Conservation (phyloP, 2,797 vertebrate species). For the Macropodus opercularis region DNA sequence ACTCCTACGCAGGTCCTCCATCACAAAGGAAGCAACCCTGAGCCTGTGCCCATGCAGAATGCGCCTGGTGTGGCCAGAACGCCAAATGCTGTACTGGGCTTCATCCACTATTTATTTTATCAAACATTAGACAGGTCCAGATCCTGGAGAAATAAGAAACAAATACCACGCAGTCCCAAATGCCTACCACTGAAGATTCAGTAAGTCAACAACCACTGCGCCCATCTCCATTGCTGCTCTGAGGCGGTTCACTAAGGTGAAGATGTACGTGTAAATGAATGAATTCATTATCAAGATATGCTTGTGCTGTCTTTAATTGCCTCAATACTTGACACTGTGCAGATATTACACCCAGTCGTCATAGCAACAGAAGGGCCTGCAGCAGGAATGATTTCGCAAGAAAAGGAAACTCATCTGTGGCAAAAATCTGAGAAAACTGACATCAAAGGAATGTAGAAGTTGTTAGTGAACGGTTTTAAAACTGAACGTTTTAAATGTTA, state of each 20-base stretch:
- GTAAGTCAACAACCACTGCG: constrained; percentile 31
- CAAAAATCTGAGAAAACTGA: constrained; percentile 44
- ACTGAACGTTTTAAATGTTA: constrained; percentile 7
- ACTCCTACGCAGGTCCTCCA: constrained; percentile 2
- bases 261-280: constrained; percentile 9
- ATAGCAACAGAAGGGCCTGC: constrained; percentile 51
- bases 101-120: constrained; percentile 29
- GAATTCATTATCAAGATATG: constrained; percentile 26
- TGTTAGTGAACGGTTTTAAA: constrained; percentile 22
- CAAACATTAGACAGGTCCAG: constrained; percentile 25
- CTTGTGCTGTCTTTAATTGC: constrained; percentile 39
- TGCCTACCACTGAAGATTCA: constrained; percentile 15
- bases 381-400: constrained; percentile 37
- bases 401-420: constrained; percentile 33
- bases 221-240: background rate
- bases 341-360: constrained; percentile 46
- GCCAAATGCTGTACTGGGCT: constrained; percentile 8
- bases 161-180: constrained; percentile 15
- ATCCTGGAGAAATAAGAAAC: constrained; percentile 22
- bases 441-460: constrained; percentile 34
- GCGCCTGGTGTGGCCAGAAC: constrained; percentile 26
- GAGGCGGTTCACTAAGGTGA: constrained; percentile 19
- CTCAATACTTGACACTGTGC: constrained; percentile 32
- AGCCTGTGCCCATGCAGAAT: constrained; percentile 18
- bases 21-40: background rate